Conservation (phyloP, 2,888 invertebrate genomes). For the Lasioglossum leucozonium region DNA sequence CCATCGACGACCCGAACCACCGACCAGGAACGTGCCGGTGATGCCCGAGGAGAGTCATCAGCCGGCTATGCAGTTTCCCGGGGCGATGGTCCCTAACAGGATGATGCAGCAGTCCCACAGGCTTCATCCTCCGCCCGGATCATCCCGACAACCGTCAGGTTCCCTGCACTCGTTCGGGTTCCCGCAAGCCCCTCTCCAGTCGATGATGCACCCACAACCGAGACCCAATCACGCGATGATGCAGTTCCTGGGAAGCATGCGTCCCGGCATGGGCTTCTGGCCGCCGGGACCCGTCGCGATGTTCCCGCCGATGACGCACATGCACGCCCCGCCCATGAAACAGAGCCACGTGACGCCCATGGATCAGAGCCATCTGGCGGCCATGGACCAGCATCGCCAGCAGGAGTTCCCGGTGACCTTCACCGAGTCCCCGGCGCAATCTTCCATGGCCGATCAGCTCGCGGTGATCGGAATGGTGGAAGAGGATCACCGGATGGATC, state of each 20-base stretch:
- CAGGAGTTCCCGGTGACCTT: slow-evolving; percentile 56
- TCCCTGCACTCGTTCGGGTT: slow-evolving; percentile 46
- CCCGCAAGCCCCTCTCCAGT: slow-evolving; percentile 58
- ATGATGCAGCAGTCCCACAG: slow-evolving; percentile 41
- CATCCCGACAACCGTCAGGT: slow-evolving; percentile 16
- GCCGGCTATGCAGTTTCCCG: background rate
- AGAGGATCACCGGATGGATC: slow-evolving; percentile 32
- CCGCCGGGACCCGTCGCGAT: slow-evolving; percentile 56
- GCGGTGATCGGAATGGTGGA: slow-evolving; percentile 1
- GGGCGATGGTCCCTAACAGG: slow-evolving; percentile 41
- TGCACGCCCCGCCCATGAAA: slow-evolving; percentile 63
- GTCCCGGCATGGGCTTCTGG: slow-evolving; percentile 57
- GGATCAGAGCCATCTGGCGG: background rate
- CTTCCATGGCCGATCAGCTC: slow-evolving; percentile 44
- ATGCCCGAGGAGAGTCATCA: slow-evolving; percentile 37
- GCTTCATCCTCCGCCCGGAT: slow-evolving; percentile 1
- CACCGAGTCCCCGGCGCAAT: slow-evolving; percentile 50
- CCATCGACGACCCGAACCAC: slow-evolving; percentile 35
- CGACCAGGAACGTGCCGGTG: slow-evolving; percentile 36
- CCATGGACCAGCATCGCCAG: background rate
- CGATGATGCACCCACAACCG: slow-evolving; percentile 53
- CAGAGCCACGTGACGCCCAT: background rate
- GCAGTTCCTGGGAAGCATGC: slow-evolving; percentile 63
- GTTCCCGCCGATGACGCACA: slow-evolving; percentile 71
- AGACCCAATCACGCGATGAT: slow-evolving; percentile 62